Evolutionary conservation across 2,113 vertebrate genomes (phyloP).

Genomic region (Equus przewalskii): DNA sequence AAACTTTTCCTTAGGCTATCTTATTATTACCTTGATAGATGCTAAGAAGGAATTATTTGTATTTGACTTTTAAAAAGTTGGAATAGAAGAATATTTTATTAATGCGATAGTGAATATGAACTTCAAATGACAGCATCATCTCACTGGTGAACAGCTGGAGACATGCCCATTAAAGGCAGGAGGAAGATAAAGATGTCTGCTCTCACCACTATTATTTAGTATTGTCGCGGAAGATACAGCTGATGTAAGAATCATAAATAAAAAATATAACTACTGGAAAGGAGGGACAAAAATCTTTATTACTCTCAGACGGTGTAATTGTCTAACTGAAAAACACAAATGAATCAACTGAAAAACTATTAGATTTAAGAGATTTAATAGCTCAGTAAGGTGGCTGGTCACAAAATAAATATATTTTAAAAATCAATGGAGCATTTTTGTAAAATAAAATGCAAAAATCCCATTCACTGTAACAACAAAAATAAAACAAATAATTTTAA

Average conservation of each 20-base stretch:
- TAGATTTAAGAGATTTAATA: conserved; percentile 40
- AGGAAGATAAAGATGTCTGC: conserved; percentile 4
- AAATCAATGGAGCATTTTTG: conserved; percentile 66
- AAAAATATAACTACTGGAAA: conserved; percentile 53
- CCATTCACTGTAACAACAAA: conserved; percentile 61
- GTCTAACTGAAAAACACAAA: conserved; percentile 53
- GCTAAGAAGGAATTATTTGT: conserved; percentile 16
- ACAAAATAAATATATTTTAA: conserved; percentile 71
- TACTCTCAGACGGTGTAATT: conserved; percentile 55
- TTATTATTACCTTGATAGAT: background rate
- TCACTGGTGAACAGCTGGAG: background rate
- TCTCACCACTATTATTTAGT: background rate
- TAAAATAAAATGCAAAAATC: conserved; percentile 72
- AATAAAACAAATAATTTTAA: conserved; percentile 65
- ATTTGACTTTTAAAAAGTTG: conserved; percentile 46
- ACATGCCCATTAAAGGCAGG: background rate
- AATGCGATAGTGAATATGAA: background rate
- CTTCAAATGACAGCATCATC: background rate
- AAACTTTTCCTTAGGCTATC: background rate
- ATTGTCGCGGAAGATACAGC: background rate
- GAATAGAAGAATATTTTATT: background rate
- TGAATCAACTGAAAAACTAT: conserved; percentile 69
- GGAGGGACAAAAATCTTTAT: conserved; percentile 11
- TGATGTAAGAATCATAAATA: conserved; percentile 60
- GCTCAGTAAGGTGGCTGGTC: conserved; percentile 37